These are phyloP conservation scores for Eleginops maclovinus DNA, from an alignment of 2,113 vertebrate genomes.

Conservation along the genomic window DNA sequence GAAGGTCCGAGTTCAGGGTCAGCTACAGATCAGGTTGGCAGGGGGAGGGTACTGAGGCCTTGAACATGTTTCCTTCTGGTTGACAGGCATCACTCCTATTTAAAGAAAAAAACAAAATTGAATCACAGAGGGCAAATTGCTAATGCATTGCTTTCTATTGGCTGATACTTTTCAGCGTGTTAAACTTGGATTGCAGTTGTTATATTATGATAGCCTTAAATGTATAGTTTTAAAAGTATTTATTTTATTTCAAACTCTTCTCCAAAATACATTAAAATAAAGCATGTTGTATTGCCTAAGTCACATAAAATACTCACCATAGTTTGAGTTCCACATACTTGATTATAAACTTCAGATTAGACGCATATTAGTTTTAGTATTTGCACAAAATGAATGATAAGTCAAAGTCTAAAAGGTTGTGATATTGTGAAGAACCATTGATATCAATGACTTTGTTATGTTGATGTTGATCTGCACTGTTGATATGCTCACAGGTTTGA, in stretches of 20 bases:
- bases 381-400: too few species aligned
- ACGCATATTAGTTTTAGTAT: too few species aligned
- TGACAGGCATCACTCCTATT: neutral
- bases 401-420: neutral
- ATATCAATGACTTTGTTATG: neutral
- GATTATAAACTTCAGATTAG: neutral
- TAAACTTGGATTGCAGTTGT: neutral
- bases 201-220: neutral
- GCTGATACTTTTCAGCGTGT: neutral
- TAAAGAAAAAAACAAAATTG: neutral
- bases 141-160: neutral
- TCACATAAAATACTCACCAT: neutral
- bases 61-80: neutral
- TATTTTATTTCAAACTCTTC: too few species aligned
- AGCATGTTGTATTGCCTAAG: neutral
- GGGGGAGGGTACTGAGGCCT: neutral
- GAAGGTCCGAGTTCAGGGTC: constrained; percentile 5
- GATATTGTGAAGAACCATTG: neutral
- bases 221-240: too few species aligned
- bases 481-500: constrained; percentile 7
- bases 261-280: neutral
- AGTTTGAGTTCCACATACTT: neutral
- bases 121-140: neutral
- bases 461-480: constrained; percentile 3
- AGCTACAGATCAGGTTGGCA: neutral